These are phyloP conservation scores for Chromoteleia sp. DNA, from an alignment of 2,888 invertebrate genomes.

Conservation along the genomic window DNA sequence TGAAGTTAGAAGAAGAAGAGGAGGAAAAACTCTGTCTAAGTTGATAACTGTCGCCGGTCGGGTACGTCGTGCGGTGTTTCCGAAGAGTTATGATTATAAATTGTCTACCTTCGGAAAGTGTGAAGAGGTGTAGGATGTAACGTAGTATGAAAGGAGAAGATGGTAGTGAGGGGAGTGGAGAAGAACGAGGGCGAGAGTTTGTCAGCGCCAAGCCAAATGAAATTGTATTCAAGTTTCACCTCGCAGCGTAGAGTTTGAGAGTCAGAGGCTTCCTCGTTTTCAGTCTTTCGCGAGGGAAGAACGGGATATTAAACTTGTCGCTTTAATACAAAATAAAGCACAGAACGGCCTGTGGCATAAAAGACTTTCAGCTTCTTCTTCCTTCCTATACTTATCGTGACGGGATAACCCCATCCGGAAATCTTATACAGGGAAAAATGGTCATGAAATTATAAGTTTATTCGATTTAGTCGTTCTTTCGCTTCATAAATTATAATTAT, in stretches of 20 bases:
- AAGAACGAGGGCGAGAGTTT: slow-evolving; percentile 78
- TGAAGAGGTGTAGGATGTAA: slow-evolving; percentile 75
- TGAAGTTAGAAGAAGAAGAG: not conserved
- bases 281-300: slow-evolving; percentile 55
- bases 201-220: slow-evolving; percentile 84
- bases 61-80: slow-evolving; percentile 15
- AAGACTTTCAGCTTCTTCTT: slow-evolving; percentile 67
- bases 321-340: slow-evolving; percentile 83
- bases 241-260: slow-evolving; percentile 73
- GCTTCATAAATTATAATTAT: slow-evolving; percentile 10
- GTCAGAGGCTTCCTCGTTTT: slow-evolving; percentile 67
- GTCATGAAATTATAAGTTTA: slow-evolving; percentile 24
- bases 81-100: slow-evolving; percentile 81
- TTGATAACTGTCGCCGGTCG: slow-evolving; percentile 41
- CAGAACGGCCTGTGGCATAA: slow-evolving; percentile 68
- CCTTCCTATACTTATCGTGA: slow-evolving; percentile 44
- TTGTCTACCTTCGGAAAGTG: slow-evolving; percentile 81
- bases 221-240: slow-evolving; percentile 85
- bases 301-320: slow-evolving; percentile 84
- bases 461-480: slow-evolving; percentile 12
- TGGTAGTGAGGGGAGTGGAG: slow-evolving; percentile 68
- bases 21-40: slow-evolving; percentile 6
- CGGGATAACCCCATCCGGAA: slow-evolving; percentile 51
- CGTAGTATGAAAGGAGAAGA: slow-evolving; percentile 35
- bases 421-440: slow-evolving; percentile 33